A percentile compares a stretch with the other conserved stretches of the same genome.
phyloP scores from a whole-genome alignment of 2,888 invertebrate genomes.

The Ectemnius continuus region DNA sequence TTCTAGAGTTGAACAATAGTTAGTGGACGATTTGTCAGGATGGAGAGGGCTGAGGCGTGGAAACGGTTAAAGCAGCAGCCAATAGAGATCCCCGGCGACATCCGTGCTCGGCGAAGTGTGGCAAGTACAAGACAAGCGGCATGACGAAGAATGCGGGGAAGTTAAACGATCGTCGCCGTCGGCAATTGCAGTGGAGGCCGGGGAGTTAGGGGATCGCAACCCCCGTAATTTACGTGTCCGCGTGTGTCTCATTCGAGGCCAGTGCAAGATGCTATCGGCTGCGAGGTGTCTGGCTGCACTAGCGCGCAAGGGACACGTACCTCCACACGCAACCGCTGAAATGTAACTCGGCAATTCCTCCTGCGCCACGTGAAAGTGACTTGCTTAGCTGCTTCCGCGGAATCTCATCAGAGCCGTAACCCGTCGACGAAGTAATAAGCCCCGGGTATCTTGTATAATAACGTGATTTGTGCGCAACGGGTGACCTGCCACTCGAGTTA shows the following conservation, averaged over 20 bases:
- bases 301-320: slow-evolving; percentile 19
- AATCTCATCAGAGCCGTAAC: slow-evolving; percentile 21
- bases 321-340: slow-evolving; percentile 36
- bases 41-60: too few species aligned
- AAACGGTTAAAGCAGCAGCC: too few species aligned
- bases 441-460: slow-evolving; percentile 4
- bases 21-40: too few species aligned
- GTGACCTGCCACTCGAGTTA: not conserved
- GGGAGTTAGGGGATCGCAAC: slow-evolving; percentile 49
- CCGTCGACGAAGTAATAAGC: slow-evolving; percentile 22
- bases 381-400: slow-evolving; percentile 14
- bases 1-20: too few species aligned
- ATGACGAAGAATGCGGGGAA: slow-evolving; percentile 27
- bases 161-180: slow-evolving; percentile 54
- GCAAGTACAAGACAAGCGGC: slow-evolving; percentile 4
- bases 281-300: slow-evolving; percentile 53
- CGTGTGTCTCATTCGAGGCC: slow-evolving; percentile 58
- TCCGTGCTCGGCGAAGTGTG: not conserved
- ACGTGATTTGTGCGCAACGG: not conserved
- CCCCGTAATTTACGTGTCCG: slow-evolving; percentile 52
- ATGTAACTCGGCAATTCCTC: slow-evolving; percentile 55
- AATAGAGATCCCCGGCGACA: too few species aligned
- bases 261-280: slow-evolving; percentile 57
- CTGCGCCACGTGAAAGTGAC: slow-evolving; percentile 50
- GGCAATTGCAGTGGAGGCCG: slow-evolving; percentile 41